phyloP scores from a whole-genome alignment of 2,113 vertebrate genomes.

The Nematolebias whitei region DNA sequence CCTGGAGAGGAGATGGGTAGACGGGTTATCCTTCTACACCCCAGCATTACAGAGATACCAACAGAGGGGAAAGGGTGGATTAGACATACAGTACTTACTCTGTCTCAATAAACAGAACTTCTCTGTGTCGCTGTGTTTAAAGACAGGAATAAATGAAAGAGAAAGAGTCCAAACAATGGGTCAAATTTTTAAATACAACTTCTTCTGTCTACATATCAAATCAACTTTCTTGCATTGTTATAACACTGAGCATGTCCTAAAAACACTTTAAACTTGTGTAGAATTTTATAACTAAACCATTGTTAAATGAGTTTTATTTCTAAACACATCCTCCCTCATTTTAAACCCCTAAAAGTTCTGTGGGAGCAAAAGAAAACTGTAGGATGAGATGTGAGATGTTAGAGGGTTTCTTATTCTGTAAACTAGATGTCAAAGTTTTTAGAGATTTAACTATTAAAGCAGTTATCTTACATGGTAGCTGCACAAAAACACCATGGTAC shows the following conservation, averaged over 20 bases:
- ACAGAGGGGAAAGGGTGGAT: conserved; percentile 34
- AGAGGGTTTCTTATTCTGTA: background rate
- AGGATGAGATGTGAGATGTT: background rate
- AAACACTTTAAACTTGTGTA: no score
- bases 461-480: background rate
- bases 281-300: no score
- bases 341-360: background rate
- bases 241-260: background rate
- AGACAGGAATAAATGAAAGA: background rate
- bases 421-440: background rate
- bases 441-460: background rate
- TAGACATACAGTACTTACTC: conserved; percentile 15
- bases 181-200: background rate
- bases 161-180: background rate
- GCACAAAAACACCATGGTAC: conserved; percentile 2
- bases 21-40: conserved; percentile 58
- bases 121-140: conserved; percentile 15
- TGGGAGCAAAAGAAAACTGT: background rate
- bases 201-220: background rate
- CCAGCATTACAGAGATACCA: conserved; percentile 41
- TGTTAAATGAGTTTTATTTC: conserved; percentile 2
- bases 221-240: background rate
- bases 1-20: conserved; percentile 48
- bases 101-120: background rate
- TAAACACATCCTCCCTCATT: background rate